phyloP scores from a whole-genome alignment of 2,888 invertebrate genomes.

The Eristalis pertinax region DNA sequence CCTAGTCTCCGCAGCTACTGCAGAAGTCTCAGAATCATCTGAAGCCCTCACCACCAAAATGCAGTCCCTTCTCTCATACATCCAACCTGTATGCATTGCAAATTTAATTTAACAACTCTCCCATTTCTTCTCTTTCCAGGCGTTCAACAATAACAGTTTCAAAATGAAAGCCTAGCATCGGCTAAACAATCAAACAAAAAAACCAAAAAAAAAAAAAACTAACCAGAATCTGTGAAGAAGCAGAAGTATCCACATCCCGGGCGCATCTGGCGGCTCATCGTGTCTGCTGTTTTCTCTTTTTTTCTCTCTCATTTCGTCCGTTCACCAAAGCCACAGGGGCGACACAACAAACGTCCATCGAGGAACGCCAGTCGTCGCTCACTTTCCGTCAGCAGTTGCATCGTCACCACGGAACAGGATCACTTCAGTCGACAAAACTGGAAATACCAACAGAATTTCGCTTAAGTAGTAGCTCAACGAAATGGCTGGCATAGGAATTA shows the following conservation, averaged over 20 bases:
- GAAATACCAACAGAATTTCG: constrained; percentile 69
- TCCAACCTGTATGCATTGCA: background rate
- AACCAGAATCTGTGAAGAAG: background rate
- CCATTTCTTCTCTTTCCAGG: constrained; percentile 73
- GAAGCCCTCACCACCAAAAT: too few species aligned
- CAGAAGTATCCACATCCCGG: constrained; percentile 4
- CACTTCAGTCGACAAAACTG: constrained; percentile 64
- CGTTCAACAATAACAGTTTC: constrained; percentile 73
- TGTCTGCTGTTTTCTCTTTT: constrained; percentile 10
- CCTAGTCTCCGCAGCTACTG: too few species aligned
- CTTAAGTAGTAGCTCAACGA: constrained; percentile 73
- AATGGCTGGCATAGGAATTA: constrained; percentile 75
- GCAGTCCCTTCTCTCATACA: too few species aligned
- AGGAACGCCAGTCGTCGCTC: background rate
- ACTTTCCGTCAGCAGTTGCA: constrained; percentile 36
- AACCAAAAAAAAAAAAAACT: constrained; percentile 2
- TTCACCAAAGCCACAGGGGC: background rate
- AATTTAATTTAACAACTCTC: background rate
- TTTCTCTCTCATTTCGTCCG: constrained; percentile 26
- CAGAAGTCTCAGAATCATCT: too few species aligned
- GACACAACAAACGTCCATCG: background rate
- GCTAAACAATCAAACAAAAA: constrained; percentile 24
- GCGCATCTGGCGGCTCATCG: constrained; percentile 10
- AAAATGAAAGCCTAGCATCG: constrained; percentile 69
- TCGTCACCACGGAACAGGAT: constrained; percentile 66